Evolutionary conservation across 1,140 invertebrate species (phyloP).

Genomic region (Ditylenchus dipsaci): DNA sequence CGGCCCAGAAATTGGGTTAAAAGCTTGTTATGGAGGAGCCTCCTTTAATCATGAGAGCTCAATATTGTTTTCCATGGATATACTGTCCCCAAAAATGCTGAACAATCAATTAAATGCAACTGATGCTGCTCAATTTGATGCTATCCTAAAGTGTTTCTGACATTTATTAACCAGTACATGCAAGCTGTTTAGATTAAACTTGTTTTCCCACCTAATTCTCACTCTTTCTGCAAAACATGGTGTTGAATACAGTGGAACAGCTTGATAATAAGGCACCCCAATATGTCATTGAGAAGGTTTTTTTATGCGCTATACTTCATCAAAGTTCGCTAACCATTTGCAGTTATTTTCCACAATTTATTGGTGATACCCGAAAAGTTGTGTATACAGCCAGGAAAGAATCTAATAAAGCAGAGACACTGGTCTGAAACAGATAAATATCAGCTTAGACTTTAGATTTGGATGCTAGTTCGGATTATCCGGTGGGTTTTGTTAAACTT

Average conservation of each 20-base stretch:
- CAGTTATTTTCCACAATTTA: background rate
- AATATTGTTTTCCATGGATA: background rate
- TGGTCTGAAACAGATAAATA: background rate
- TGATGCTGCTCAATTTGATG: background rate
- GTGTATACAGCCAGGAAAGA: background rate
- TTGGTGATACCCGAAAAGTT: background rate
- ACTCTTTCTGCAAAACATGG: too few species aligned
- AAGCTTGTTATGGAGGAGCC: background rate
- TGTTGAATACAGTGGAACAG: background rate
- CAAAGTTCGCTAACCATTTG: background rate
- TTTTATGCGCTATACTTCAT: background rate
- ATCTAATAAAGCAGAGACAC: background rate
- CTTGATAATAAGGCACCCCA: background rate
- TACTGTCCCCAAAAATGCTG: background rate
- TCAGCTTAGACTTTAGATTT: background rate
- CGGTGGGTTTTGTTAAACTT: background rate
- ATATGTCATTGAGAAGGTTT: background rate
- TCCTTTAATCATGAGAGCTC: background rate
- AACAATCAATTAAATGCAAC: background rate
- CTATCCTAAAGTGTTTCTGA: background rate
- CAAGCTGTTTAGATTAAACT: background rate
- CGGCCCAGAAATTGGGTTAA: background rate
- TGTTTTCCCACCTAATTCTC: background rate
- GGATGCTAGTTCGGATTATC: background rate
- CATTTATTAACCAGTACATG: background rate